phyloP scores from a whole-genome alignment of 2,113 vertebrate genomes.

The Asarcornis scutulata region DNA sequence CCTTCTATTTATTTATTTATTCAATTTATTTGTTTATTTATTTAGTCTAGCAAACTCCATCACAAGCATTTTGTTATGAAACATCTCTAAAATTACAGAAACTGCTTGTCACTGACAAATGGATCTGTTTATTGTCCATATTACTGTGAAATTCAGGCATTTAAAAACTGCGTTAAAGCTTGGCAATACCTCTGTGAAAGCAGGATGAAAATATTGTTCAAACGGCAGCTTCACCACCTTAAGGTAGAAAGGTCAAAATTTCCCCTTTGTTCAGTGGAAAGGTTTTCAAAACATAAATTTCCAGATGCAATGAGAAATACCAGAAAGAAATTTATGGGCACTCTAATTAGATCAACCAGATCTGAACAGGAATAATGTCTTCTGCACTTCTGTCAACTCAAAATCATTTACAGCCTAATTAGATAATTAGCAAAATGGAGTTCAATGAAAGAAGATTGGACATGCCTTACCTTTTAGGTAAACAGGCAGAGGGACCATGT shows the following conservation, averaged over 20 bases:
- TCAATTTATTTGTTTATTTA: not conserved
- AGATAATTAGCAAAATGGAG: not conserved
- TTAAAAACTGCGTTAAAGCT: not conserved
- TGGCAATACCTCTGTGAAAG: not conserved
- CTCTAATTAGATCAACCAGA: not conserved
- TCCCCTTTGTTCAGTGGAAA: not conserved
- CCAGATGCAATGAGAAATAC: not conserved
- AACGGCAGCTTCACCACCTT: not conserved
- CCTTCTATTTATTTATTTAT: not conserved
- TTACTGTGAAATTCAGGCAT: not conserved
- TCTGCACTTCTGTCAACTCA: not conserved
- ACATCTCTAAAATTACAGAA: not conserved
- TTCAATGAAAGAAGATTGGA: not conserved
- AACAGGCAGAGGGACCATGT: not conserved
- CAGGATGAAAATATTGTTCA: not conserved
- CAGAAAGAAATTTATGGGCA: not conserved
- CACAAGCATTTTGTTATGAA: not conserved
- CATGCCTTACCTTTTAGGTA: not conserved
- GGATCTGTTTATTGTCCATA: not conserved
- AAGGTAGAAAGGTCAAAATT: not conserved
- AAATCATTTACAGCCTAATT: not conserved
- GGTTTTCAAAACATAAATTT: not conserved
- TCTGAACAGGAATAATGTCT: not conserved
- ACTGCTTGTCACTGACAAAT: not conserved
- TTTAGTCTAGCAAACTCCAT: not conserved